phyloP scores from a whole-genome alignment of 2,113 vertebrate genomes.

The Phylloscopus trochilus region DNA sequence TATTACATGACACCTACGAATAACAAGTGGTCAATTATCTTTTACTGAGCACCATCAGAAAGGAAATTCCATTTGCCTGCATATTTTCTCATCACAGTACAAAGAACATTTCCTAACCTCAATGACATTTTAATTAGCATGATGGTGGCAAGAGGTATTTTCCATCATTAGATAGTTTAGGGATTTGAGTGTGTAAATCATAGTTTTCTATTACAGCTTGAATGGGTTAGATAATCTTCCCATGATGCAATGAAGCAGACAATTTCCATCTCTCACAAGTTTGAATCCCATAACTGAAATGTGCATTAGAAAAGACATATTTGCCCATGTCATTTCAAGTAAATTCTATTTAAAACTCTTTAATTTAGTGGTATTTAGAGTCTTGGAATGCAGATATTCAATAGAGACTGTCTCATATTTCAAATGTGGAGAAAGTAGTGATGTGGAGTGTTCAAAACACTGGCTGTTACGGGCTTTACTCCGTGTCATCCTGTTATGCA shows the following conservation, averaged over 20 bases:
- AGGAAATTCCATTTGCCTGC: slow-evolving; percentile 20
- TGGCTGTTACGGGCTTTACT: background rate
- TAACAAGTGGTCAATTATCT: slow-evolving; percentile 28
- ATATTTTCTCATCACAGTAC: background rate
- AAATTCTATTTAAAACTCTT: background rate
- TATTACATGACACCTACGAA: background rate
- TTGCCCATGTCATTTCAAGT: background rate
- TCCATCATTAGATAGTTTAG: background rate
- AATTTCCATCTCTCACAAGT: background rate
- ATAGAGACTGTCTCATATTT: background rate
- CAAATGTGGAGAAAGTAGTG: background rate
- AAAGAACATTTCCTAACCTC: background rate
- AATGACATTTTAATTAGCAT: slow-evolving; percentile 10
- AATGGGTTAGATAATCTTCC: background rate
- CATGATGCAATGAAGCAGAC: background rate
- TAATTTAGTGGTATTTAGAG: background rate
- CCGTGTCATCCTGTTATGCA: background rate
- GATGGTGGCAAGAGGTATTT: background rate
- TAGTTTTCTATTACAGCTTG: background rate
- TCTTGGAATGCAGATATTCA: background rate
- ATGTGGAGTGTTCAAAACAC: background rate
- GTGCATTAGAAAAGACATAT: background rate
- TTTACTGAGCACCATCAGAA: background rate
- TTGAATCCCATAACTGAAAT: background rate
- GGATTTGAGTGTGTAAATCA: background rate